Evolutionary conservation across 2,888 invertebrate genomes (phyloP).

Genomic region (Syritta pipiens): DNA sequence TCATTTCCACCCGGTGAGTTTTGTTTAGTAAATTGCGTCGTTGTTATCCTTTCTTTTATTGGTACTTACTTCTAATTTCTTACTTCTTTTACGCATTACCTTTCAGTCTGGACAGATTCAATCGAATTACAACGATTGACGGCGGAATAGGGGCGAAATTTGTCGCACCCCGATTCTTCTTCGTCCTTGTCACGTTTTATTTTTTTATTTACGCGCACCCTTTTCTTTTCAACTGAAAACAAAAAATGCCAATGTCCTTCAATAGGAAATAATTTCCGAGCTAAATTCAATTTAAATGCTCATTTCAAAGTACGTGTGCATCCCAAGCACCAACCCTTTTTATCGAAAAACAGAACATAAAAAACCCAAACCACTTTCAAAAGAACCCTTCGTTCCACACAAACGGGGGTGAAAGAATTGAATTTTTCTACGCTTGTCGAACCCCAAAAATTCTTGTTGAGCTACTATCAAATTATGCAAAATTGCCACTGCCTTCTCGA

Average conservation of each 20-base stretch:
- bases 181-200: no score
- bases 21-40: no score
- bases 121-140: no score
- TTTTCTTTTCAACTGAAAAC: background rate
- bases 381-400: background rate
- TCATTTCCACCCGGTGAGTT: no score
- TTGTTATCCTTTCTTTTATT: no score
- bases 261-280: slow-evolving; percentile 18
- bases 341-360: background rate
- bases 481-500: slow-evolving; percentile 23
- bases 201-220: no score
- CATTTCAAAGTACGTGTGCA: slow-evolving; percentile 31
- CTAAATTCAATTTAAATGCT: slow-evolving; percentile 36
- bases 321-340: slow-evolving; percentile 8
- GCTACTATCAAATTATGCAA: slow-evolving; percentile 57
- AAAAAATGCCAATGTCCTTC: slow-evolving; percentile 16
- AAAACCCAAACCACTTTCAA: background rate
- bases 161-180: no score
- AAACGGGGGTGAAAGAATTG: slow-evolving; percentile 7
- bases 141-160: no score
- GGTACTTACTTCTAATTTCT: no score
- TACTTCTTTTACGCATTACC: no score
- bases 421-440: slow-evolving; percentile 7
- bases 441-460: slow-evolving; percentile 10
- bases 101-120: no score